Base-by-base conservation (phyloP, 2,113 vertebrate species). In the Octodon degus region DNA sequence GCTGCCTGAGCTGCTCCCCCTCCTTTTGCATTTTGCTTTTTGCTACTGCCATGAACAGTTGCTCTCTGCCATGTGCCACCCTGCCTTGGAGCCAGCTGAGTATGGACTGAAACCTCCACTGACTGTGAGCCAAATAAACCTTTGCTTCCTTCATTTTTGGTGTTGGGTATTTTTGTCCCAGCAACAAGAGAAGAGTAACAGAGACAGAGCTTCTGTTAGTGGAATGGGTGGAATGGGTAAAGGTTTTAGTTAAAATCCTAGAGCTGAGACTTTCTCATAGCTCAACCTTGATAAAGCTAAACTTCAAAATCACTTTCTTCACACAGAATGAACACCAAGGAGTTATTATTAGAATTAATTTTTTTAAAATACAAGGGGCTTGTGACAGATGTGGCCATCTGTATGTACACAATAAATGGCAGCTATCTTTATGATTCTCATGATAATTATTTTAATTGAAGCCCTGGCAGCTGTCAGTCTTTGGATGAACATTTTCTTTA, bases 391-490 rank as follows among this genome's bases (percentile, higher is more conserved):
- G 17, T 25, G 16, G 16, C 19, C 25, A 88, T 37, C 55, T 55
- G 50, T 19, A 8, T 74, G 27, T 62, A 68, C 22, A 63, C 4
- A 90, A 79, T 43, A 65, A 89, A 90, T 91, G 19, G 9, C 81
- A 95, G 60, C 10, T 17, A 37, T 37, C 37, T 82, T 65, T 63
- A 84, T 77, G 25, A 77, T 34, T 7, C 85, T 55, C 34, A 24
- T 27, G 10, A 47, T 86, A 14, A 80, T 40, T 84, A 84, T 92
- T 92, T 74, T 92, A 50, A 88, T 22, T 55, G 22, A 94, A 76
- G 27, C 47, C 12, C 9, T 90, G 43, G 67, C 7, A n/a, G 16
- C 13, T n/a, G 0, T 62, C 4, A 72, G 30, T 37, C 17, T 17
- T 27, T 88, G 37, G 3, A 53, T 53, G 60, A 53, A 5, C 34